Evolutionary conservation across 1,140 invertebrate species (phyloP).

Genomic region (Lasioglossum albipes): DNA sequence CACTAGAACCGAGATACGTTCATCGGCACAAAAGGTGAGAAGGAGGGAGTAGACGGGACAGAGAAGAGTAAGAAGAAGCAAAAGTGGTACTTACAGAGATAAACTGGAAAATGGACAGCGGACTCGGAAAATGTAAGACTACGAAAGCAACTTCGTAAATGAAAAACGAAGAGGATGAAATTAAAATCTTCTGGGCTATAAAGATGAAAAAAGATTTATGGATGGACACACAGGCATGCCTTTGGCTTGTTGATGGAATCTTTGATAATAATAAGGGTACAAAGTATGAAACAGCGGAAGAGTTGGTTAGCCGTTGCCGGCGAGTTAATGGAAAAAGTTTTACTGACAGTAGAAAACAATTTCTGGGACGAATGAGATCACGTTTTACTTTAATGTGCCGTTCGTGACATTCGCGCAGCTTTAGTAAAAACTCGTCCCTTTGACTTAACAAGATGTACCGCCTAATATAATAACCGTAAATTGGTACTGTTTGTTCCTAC

Average conservation of each 20-base stretch:
- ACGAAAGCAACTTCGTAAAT: slow-evolving; percentile 15
- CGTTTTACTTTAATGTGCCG: not conserved
- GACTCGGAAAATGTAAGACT: slow-evolving; percentile 31
- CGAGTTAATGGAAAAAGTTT: no score
- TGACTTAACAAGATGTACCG: no score
- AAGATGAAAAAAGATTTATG: not conserved
- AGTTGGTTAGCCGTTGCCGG: no score
- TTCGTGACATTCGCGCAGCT: not conserved
- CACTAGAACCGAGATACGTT: slow-evolving; percentile 36
- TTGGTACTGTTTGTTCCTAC: no score
- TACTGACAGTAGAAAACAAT: not conserved
- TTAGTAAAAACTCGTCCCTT: no score
- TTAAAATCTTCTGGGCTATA: not conserved
- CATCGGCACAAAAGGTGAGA: slow-evolving; percentile 16
- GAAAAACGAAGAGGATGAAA: not conserved
- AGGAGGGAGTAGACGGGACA: not conserved
- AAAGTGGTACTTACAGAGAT: slow-evolving; percentile 23
- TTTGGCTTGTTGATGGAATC: not conserved
- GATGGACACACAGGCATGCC: not conserved
- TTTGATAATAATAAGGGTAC: not conserved
- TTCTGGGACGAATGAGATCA: not conserved
- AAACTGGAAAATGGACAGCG: slow-evolving; percentile 34
- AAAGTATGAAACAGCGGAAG: not conserved
- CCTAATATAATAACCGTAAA: no score
- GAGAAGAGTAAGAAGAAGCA: not conserved